Evolutionary conservation across 2,888 invertebrate species (phyloP), one percentile per base, ranked within the genome.

Genomic region (Drepana falcataria): DNA sequence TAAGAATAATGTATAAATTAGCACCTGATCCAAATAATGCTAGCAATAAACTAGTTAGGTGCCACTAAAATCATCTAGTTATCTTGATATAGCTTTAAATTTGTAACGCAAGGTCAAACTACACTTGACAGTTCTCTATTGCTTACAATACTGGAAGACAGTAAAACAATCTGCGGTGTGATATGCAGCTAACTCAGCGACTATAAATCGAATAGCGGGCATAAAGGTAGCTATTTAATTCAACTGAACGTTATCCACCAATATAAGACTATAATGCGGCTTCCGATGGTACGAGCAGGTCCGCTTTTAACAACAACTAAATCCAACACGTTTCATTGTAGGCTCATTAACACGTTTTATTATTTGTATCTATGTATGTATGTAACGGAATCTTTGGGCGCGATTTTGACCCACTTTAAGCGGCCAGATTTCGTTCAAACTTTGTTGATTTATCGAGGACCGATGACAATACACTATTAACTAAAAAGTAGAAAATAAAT

Each of bases 91-190:
- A 57, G 61, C 59, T 63, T 64, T 57, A 55, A 64, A 63, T 55
- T 52, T 51, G 48, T 59, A 60, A 61, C 71, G 68, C 71, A 72
- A 59, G 65, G 62, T 60, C 69, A 44, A 44, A 71, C 60, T 65
- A 66, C 71, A 62, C 58, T 58, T 59, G 59, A 73, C 55, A 67
- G 61, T 73, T 64, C 60, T 71, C 76, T 77, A 75, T 71, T 71
- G 74, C 82, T 83, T 85, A 83, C 65, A 68, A 71, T 83, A 87
- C 68, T 88, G 88, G 88, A 88, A 89, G 87, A 87, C 88, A 65
- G 74, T 76, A 81, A 84, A 79, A 69, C 71, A 85, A 85, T 74
- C 56, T 63, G 63, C 62, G 63, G 61, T 66, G 61, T 66, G 55
- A 41, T 52, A 56, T 57, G 61, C 59, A 64, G 64, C 51, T 55